Percentiles rank a stretch among this genome's conserved stretches.
These are phyloP conservation scores for Narcine bancroftii DNA, from an alignment of 2,113 vertebrate genomes.

Conservation along the genomic window DNA sequence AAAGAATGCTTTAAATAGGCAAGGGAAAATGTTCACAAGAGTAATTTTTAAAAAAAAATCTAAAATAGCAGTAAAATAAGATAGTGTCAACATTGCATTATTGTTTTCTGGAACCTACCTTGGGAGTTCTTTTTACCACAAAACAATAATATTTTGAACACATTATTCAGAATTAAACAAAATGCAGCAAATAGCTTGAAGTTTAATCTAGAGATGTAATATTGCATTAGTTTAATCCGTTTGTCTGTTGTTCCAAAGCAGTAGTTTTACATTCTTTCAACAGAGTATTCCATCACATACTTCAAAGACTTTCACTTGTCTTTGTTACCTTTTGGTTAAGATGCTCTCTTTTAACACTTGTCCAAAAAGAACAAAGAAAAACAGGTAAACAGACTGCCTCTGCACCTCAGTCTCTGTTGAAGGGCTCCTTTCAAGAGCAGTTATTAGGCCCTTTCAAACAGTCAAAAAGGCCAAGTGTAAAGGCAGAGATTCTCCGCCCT, in stretches of 20 bases:
- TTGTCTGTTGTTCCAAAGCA: background rate
- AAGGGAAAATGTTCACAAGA: background rate
- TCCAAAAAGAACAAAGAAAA: too few relatives aligned
- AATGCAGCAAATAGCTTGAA: background rate
- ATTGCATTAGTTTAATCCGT: background rate
- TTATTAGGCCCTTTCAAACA: too few relatives aligned
- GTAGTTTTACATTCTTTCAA: background rate
- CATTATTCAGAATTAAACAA: background rate
- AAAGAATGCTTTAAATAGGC: background rate
- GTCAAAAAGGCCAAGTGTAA: too few relatives aligned
- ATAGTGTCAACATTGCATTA: background rate
- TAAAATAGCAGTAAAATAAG: background rate
- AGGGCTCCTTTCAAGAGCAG: too few relatives aligned
- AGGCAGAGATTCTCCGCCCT: too few relatives aligned
- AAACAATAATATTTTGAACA: background rate
- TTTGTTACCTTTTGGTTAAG: background rate
- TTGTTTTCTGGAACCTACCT: background rate
- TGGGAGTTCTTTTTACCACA: background rate
- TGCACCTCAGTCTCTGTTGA: too few relatives aligned
- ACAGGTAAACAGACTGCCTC: too few relatives aligned
- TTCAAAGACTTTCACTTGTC: background rate
- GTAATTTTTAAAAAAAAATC: background rate
- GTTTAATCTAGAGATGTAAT: background rate
- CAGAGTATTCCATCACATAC: background rate
- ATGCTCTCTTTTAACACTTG: background rate